A percentile compares a stretch with the other conserved stretches of the same genome.
Evolutionary conservation across 2,888 invertebrate species (phyloP).

Genomic region (Rotaria socialis): DNA sequence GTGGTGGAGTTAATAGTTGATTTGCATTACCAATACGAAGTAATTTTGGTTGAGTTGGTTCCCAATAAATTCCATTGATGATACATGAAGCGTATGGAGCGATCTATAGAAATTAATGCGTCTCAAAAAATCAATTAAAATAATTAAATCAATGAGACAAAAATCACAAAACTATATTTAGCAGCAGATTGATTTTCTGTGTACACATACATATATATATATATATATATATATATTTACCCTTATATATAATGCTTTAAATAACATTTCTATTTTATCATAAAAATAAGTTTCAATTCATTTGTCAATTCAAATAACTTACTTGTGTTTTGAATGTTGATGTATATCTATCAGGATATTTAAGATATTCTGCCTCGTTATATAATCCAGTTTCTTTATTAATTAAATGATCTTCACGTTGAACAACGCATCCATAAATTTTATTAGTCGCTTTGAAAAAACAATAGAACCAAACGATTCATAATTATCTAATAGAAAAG

Average conservation of each 20-base stretch:
- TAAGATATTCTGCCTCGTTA: constrained; percentile 81
- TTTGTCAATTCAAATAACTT: background rate
- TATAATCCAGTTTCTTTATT: constrained; percentile 86
- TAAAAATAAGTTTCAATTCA: background rate
- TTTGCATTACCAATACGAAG: constrained; percentile 97
- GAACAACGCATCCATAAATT: constrained; percentile 90
- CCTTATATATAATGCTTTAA: background rate
- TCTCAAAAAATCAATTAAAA: background rate
- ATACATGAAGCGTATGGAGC: constrained; percentile 95
- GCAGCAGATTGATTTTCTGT: background rate
- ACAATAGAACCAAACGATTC: constrained; percentile 48
- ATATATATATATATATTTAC: background rate
- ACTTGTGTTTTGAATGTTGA: constrained; percentile 40
- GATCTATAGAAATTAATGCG: constrained; percentile 64
- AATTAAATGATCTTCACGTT: constrained; percentile 84
- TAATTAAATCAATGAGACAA: background rate
- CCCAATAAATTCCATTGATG: constrained; percentile 98
- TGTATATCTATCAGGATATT: constrained; percentile 70
- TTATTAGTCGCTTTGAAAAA: constrained; percentile 74
- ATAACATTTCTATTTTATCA: background rate
- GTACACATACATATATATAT: background rate
- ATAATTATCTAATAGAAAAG: background rate
- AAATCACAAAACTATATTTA: background rate
- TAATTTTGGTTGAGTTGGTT: constrained; percentile 87
- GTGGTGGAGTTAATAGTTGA: constrained; percentile 77